Percentiles rank a stretch among this genome's conserved stretches.
Conservation (phyloP, 2,113 vertebrate genomes). For the Corapipo altera region DNA sequence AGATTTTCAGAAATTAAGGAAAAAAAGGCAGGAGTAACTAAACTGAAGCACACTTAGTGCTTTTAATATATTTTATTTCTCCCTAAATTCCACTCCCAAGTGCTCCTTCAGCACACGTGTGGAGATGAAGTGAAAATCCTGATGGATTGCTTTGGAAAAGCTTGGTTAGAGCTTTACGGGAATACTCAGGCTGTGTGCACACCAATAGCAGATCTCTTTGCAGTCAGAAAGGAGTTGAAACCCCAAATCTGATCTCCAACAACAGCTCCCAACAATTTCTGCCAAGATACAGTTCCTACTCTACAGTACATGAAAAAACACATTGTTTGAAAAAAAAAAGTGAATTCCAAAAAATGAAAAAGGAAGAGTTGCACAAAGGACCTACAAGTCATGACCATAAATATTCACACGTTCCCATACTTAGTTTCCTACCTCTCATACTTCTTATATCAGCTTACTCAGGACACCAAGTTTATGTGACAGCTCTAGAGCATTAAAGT, state of each 20-base stretch:
- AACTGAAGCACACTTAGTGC: neutral
- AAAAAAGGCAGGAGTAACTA: neutral
- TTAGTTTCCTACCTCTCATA: neutral
- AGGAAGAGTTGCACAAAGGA: neutral
- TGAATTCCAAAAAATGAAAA: neutral
- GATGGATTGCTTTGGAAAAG: neutral
- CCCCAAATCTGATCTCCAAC: neutral
- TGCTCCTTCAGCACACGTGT: fast-evolving
- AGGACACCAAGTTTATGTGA: neutral
- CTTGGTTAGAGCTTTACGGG: neutral
- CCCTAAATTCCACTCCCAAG: neutral
- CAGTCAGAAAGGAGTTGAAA: neutral
- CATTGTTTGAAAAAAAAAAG: neutral
- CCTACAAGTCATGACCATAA: neutral
- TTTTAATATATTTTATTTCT: neutral
- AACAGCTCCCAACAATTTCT: neutral
- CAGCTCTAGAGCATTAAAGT: neutral
- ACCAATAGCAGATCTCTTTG: neutral
- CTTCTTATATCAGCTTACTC: neutral
- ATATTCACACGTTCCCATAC: neutral
- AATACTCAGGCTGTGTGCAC: neutral
- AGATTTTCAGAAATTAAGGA: neutral
- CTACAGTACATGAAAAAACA: fast-evolving
- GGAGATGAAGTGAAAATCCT: neutral
- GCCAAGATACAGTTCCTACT: neutral